Conservation (phyloP, 2,797 vertebrate genomes). For the Notamacropus eugenii region DNA sequence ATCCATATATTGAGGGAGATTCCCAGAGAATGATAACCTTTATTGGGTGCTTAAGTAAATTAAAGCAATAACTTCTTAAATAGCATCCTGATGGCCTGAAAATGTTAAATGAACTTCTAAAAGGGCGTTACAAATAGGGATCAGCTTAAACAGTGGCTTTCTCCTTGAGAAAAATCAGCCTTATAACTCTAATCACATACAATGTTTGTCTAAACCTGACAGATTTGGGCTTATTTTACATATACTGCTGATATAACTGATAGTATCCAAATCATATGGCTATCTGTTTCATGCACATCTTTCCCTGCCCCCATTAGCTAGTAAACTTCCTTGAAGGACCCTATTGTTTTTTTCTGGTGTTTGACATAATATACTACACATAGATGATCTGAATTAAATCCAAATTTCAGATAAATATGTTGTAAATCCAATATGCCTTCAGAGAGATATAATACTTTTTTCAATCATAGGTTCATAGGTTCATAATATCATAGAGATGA, state of each 20-base stretch:
- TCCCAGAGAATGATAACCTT: not conserved
- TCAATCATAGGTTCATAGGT: not conserved
- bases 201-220: not conserved
- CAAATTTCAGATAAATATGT: not conserved
- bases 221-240: not conserved
- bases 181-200: not conserved
- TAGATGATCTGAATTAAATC: not conserved
- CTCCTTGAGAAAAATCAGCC: not conserved
- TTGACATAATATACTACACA: not conserved
- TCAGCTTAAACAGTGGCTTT: not conserved
- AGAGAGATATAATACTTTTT: not conserved
- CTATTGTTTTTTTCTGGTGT: not conserved
- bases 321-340: not conserved
- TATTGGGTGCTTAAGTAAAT: not conserved
- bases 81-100: not conserved
- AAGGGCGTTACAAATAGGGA: not conserved
- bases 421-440: not conserved
- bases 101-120: not conserved
- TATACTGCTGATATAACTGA: not conserved
- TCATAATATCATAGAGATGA: not conserved
- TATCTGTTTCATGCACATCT: not conserved
- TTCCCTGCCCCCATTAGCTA: not conserved
- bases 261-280: not conserved
- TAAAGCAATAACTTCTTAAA: not conserved
- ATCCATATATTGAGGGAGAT: not conserved